These are phyloP conservation scores for Psittacara wagleri DNA, from an alignment of 2,113 vertebrate species.

Conservation along the genomic window DNA sequence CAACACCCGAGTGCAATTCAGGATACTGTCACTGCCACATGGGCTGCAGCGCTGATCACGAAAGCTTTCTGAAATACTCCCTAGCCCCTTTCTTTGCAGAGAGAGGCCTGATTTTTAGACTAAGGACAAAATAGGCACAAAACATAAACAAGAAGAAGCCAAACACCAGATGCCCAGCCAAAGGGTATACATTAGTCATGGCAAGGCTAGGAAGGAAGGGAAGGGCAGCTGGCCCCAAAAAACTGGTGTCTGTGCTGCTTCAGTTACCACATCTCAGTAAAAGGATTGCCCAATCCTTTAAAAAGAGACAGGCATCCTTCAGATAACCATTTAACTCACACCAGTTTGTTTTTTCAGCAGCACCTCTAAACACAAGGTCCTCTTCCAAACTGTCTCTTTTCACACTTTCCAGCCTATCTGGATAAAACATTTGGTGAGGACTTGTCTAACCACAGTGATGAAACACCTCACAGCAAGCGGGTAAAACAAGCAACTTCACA, in stretches of 20 bases:
- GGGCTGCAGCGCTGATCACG: conserved; percentile 83
- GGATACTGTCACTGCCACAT: conserved; percentile 79
- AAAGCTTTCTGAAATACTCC: conserved; percentile 90
- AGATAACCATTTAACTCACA: background rate
- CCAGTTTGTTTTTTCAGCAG: background rate
- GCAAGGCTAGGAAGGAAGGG: conserved; percentile 50
- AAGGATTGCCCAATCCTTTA: conserved; percentile 38
- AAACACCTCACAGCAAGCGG: background rate
- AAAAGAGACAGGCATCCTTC: conserved; percentile 30
- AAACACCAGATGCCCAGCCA: conserved; percentile 87
- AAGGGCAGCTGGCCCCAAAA: conserved; percentile 42
- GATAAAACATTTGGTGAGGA: background rate
- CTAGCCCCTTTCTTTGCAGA: conserved; percentile 87
- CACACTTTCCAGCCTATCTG: background rate
- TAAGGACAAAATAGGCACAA: conserved; percentile 87
- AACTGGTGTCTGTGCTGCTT: conserved; percentile 22
- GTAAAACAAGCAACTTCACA: background rate
- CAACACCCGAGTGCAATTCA: conserved; percentile 84
- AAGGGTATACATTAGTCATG: conserved; percentile 79
- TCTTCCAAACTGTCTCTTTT: background rate
- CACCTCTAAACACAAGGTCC: background rate
- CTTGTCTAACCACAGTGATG: background rate
- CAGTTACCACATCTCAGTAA: conserved; percentile 2
- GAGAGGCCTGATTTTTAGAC: conserved; percentile 84
- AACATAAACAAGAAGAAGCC: conserved; percentile 85